Evolutionary conservation across 2,888 invertebrate species (phyloP).

Genomic region (Galeopsomyia nigrocyanea): DNA sequence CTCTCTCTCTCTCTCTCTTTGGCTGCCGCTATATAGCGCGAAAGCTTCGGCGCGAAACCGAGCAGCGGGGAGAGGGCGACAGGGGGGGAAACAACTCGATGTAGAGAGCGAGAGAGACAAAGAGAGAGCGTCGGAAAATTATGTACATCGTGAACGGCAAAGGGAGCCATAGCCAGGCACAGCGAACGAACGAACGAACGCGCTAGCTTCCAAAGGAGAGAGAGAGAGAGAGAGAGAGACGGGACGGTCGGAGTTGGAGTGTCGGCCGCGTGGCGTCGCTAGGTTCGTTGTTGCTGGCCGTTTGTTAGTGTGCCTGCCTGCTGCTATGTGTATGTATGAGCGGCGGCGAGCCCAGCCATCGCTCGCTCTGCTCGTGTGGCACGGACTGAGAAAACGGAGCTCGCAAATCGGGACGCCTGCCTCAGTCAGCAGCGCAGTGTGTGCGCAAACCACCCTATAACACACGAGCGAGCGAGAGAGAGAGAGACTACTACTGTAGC

Average conservation of each 20-base stretch:
- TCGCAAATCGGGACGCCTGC: too few species aligned
- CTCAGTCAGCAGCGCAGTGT: too few species aligned
- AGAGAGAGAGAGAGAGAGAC: slow-evolving; percentile 5
- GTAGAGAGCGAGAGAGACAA: slow-evolving; percentile 12
- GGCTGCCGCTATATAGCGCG: neutral
- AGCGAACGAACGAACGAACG: neutral
- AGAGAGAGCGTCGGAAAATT: neutral
- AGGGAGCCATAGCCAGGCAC: slow-evolving; percentile 4
- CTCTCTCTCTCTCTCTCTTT: slow-evolving; percentile 6
- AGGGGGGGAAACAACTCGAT: neutral
- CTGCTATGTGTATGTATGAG: neutral
- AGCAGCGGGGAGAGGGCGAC: neutral
- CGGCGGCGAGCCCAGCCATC: neutral
- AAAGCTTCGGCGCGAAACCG: slow-evolving; percentile 9
- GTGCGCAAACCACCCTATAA: slow-evolving; percentile 10
- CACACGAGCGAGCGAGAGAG: neutral
- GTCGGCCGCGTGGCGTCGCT: neutral
- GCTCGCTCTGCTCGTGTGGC: neutral
- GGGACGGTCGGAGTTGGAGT: slow-evolving; percentile 1
- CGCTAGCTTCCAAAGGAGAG: slow-evolving; percentile 8
- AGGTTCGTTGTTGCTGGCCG: neutral
- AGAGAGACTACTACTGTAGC: neutral
- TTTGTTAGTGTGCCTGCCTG: neutral
- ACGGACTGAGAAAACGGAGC: neutral
- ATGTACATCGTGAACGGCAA: neutral